Conservation (phyloP, 2,113 vertebrate species). For the Indri indri region DNA sequence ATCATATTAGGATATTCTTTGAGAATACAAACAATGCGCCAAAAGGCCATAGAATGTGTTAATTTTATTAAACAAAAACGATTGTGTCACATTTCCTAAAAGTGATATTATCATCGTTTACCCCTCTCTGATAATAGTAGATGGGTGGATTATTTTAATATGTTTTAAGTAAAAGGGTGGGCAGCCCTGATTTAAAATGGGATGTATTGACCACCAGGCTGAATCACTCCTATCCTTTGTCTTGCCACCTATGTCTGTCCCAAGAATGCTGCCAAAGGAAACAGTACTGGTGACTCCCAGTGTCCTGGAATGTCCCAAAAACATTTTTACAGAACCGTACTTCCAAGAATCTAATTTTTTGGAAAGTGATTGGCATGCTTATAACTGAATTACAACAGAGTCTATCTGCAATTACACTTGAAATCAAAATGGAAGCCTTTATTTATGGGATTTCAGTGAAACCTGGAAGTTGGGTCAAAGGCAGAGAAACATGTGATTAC, state of each 20-base stretch:
- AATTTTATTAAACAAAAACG: conserved; percentile 48
- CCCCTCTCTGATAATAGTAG: conserved; percentile 22
- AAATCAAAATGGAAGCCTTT: conserved; percentile 18
- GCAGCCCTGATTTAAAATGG: neutral
- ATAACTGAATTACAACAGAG: neutral
- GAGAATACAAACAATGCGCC: conserved; percentile 38
- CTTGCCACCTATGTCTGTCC: neutral
- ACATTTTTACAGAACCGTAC: conserved; percentile 19
- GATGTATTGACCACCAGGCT: conserved; percentile 11
- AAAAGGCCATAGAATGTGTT: conserved; percentile 21
- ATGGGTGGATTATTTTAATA: conserved; percentile 43
- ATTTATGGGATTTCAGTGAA: neutral
- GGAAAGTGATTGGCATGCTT: neutral
- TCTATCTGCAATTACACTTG: neutral
- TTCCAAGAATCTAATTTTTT: neutral
- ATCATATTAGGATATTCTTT: conserved; percentile 50
- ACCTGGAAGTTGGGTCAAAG: neutral
- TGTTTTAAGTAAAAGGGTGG: conserved; percentile 49
- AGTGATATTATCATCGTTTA: conserved; percentile 58
- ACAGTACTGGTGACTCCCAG: conserved; percentile 5
- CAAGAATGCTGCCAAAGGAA: conserved; percentile 26
- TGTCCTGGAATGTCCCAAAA: conserved; percentile 28
- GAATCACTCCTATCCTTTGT: conserved; percentile 48
- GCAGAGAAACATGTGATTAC: neutral
- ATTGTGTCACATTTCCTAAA: conserved; percentile 58